Base-by-base conservation (phyloP, 2,113 vertebrate species). In the Crotalus horridus region DNA sequence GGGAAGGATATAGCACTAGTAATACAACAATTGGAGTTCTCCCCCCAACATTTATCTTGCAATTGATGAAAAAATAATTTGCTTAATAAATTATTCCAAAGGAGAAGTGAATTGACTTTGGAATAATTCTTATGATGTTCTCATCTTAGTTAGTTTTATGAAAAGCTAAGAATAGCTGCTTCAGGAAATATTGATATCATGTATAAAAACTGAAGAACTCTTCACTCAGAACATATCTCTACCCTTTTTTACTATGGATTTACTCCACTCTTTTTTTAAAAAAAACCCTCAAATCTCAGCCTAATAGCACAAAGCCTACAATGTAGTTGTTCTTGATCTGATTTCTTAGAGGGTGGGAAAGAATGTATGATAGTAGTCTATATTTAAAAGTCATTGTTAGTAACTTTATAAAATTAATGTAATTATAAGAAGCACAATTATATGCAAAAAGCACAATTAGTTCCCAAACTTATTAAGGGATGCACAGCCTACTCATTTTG, bases 351-450 rank as follows among this genome's bases (percentile, higher is more conserved):
- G 33, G 69, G 17, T 39, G 33, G 17, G 33, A 39, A 39, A 39
- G 3, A 81, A 81, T 81, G 17, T 29, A 26, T 33, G 39, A 46
- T 46, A 61, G 6, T 89, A 33, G 29, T 54, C 33, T 89, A 20
- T 46, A 33, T 58, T 89, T 46, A 33, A 8, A 58, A 58, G 10
- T 43, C 33, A 43, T 39, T n/a, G 59, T 29, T 48, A 51, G 61
- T 48, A 69, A 29, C 58, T 64, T 11, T 69, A 8, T 90, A 64
- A 64, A 48, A 51, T 64, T 29, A 90, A 51, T 29, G 46, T 29
- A 89, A 48, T 61, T 89, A 89, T 61, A 61, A 59, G 55, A 89
- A 64, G 46, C 46, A 48, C 61, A 89, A 89, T 89, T 69, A 90
- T 24, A 54, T 69, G 26, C n/a, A 48, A 59, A n/a, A 61, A 51